Conservation (phyloP, 2,888 invertebrate species). For the Boloria selene region DNA sequence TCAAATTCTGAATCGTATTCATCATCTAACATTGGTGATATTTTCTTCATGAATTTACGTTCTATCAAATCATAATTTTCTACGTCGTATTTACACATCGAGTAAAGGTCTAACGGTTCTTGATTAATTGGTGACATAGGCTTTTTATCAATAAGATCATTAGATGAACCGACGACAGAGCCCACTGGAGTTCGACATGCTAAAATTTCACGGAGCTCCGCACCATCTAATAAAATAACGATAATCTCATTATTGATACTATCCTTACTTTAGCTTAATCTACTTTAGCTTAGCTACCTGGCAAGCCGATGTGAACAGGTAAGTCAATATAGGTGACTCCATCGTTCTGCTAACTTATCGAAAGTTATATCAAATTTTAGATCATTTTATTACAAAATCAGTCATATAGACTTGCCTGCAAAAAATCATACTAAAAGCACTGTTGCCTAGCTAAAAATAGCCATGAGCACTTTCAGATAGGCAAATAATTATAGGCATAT, state of each 20-base stretch:
- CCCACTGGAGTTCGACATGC: slow-evolving; percentile 38
- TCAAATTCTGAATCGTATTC: slow-evolving; percentile 55
- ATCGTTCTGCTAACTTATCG: too few species aligned
- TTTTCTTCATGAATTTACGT: slow-evolving; percentile 53
- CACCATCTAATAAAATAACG: slow-evolving; percentile 40
- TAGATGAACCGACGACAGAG: slow-evolving; percentile 39
- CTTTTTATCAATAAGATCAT: slow-evolving; percentile 32
- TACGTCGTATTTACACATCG: slow-evolving; percentile 40
- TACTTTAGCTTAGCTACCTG: too few species aligned
- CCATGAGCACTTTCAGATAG: too few species aligned
- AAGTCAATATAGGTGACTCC: too few species aligned
- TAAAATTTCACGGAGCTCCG: slow-evolving; percentile 46
- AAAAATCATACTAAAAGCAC: too few species aligned
- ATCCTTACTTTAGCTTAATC: too few species aligned
- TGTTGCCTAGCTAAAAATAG: too few species aligned
- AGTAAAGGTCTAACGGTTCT: slow-evolving; percentile 37
- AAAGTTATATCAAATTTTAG: too few species aligned
- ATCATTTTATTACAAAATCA: too few species aligned
- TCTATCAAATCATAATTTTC: slow-evolving; percentile 45
- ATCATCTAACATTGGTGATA: slow-evolving; percentile 60
- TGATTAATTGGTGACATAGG: slow-evolving; percentile 23
- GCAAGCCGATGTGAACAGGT: too few species aligned
- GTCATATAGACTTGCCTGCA: too few species aligned
- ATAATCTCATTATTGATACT: not conserved
- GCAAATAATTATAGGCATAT: too few species aligned